These are phyloP conservation scores for Aspidiotus destructor DNA, from an alignment of 2,888 invertebrate species.

Conservation along the genomic window DNA sequence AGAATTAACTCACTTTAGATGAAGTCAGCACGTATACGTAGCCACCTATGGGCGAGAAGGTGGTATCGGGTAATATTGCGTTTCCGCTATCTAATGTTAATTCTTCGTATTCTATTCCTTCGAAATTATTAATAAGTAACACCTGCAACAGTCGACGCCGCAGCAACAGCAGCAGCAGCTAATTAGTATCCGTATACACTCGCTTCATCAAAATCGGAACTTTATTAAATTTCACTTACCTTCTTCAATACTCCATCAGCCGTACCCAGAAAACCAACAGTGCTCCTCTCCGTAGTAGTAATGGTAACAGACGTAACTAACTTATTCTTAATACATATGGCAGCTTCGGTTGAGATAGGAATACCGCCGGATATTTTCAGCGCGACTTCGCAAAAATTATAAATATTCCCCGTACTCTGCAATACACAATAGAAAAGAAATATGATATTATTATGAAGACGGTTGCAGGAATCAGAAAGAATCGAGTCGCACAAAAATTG, in stretches of 20 bases:
- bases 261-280: constrained; percentile 89
- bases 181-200: too few species aligned
- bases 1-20: constrained; percentile 50
- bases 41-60: constrained; percentile 71
- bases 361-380: constrained; percentile 83
- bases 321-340: constrained; percentile 66
- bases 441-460: neutral
- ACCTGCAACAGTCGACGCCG: neutral
- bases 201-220: neutral
- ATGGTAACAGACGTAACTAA: constrained; percentile 76
- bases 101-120: constrained; percentile 75
- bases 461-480: too few species aligned
- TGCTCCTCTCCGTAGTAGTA: constrained; percentile 80
- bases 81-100: constrained; percentile 70
- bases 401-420: constrained; percentile 74
- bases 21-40: constrained; percentile 76
- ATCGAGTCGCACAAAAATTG: too few species aligned
- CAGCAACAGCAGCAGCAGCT: too few species aligned
- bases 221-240: constrained; percentile 44
- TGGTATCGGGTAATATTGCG: constrained; percentile 74
- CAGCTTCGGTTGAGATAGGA: constrained; percentile 67
- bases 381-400: constrained; percentile 85
- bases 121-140: constrained; percentile 51
- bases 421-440: constrained; percentile 37
- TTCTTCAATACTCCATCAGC: constrained; percentile 76